Evolutionary conservation across 1,140 invertebrate genomes (phyloP), one percentile per base, ranked within the genome.

Genomic region (Uloborus diversus): DNA sequence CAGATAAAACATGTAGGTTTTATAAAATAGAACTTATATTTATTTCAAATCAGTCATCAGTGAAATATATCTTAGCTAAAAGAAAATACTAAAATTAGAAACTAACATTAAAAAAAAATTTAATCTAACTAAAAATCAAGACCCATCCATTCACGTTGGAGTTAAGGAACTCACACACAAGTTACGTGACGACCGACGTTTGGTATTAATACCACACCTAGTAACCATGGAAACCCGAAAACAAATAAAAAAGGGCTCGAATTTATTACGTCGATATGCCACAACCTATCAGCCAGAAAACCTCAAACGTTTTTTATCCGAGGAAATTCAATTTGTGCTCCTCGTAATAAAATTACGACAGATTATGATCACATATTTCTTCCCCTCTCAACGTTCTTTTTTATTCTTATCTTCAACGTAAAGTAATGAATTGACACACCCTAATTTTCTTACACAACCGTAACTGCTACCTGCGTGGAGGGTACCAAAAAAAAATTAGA

Each of bases 331-430:
- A 57, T 70, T 57, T 62, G 20, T 30, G 20, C 27, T 51, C 68
- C 59, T 62, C 59, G 11, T 59, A 70, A 70, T 70, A 70, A 70
- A 70, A 70, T 70, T 70, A 70, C 68, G n/a, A 33, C n/a, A 70
- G 49, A 70, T 70, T 70, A 57, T 70, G 68, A 70, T 70, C 49
- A 5, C 14, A 13, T 3, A 7, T 17, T 64, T 1, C 7, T 7
- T 28, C 35, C n/a, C 13, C 25, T 17, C 23, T 69, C 30, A 23
- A 23, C 35, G 25, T n/a, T 68, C 7, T 28, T 30, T 68, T 17
- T 49, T 5, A 25, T 30, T 51, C 25, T 32, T 28, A 27, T 20
- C 27, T 53, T 51, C 4, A 11, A 17, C n/a, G 65, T 9, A 7
- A 68, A 11, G 57, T 70, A 70, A 70, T 70, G 57, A 33, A 42